Base-by-base conservation (phyloP, 2,113 vertebrate genomes). In the Semnopithecus entellus region DNA sequence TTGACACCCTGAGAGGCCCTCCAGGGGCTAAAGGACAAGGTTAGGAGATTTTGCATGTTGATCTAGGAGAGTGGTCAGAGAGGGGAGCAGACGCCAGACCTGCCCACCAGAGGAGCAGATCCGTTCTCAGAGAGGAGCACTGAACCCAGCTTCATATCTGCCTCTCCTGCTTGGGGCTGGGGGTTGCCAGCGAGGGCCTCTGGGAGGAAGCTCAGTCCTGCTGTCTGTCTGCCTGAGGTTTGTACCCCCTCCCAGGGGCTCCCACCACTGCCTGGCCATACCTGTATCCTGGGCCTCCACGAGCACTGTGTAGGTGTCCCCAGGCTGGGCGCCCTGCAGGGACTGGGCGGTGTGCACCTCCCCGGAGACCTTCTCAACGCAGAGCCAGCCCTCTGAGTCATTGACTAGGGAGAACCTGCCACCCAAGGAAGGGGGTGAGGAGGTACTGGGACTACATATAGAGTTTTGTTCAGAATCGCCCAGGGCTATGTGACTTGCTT, bases 331-430 rank as follows among this genome's bases (percentile, higher is more conserved):
- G 27, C 98, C 98, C 97, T 98, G 98, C 96, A 99, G 94, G 30
- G 98, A 93, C 96, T 98, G 98, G 59, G 98, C 98, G 0, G 98
- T 99, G 97, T 98, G 98, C 17, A 99, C 98, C 96, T 99, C 98
- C 75, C 99, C 98, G 1, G 98, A 99, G 91, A 98, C 98, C 90
- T 99, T 99, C 22, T 99, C 98, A 70, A 99, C 99, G 64, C 98
- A 99, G 96, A 99, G 98, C 97, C 99, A 99, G 70, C 98, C 98
- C 90, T 99, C 98, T 27, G 99, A 99, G 97, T 99, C 98, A 2
- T 99, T 99, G 97, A 98, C 98, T 85, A 98, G 98, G 45, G 98
- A 99, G 97, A 99, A 99, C 90, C 99, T 99, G 89, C 78, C 40
- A 35, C n/a, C 91, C 96, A 85, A 35, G 64, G 68, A 8, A 59